These are phyloP conservation scores for Caenorhabditis tropicalis DNA, from an alignment of 1,140 invertebrate genomes.

Conservation along the genomic window DNA sequence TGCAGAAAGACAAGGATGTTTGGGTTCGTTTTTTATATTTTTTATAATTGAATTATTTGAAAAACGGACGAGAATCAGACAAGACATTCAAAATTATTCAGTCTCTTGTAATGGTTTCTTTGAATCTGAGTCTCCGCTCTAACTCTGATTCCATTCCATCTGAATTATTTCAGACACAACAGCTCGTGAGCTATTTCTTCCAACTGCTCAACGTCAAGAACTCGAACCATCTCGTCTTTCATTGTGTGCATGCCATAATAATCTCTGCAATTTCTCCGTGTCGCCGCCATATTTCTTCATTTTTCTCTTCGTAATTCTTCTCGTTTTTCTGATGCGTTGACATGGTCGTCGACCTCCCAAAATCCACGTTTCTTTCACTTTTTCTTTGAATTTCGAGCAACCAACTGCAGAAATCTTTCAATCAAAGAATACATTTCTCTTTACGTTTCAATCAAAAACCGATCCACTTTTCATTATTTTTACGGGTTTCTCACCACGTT, in stretches of 20 bases:
- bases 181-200: conserved; percentile 61
- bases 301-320: conserved; percentile 29
- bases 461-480: conserved; percentile 13
- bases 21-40: not conserved
- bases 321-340: conserved; percentile 31
- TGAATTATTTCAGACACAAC: conserved; percentile 43
- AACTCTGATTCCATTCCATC: too few relatives aligned
- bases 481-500: conserved; percentile 25
- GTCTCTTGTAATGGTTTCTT: too few relatives aligned
- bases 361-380: conserved; percentile 15
- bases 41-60: not conserved
- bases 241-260: conserved; percentile 62
- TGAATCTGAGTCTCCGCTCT: too few relatives aligned
- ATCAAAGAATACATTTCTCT: not conserved
- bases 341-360: not conserved
- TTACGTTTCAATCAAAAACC: conserved; percentile 29
- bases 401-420: not conserved
- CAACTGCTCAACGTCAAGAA: conserved; percentile 60
- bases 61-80: not conserved
- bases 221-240: conserved; percentile 63
- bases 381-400: not conserved
- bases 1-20: conserved; percentile 51
- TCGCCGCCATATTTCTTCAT: conserved; percentile 15
- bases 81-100: too few relatives aligned
- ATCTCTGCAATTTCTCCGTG: conserved; percentile 57